Evolutionary conservation across 2,113 vertebrate species (phyloP).

Genomic region (Mohoua ochrocephala): DNA sequence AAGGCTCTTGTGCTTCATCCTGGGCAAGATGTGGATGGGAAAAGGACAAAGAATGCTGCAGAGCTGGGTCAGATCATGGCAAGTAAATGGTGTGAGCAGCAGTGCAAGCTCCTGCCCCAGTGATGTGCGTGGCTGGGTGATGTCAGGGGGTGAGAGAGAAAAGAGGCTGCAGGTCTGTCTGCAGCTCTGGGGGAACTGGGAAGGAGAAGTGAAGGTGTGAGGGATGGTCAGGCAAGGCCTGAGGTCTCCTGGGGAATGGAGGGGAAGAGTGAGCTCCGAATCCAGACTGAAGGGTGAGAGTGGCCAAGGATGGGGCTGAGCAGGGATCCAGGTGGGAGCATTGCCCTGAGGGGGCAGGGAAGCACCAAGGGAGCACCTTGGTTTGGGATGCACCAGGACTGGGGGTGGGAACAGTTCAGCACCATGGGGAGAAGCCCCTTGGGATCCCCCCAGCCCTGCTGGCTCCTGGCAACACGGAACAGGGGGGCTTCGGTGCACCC

Average conservation of each 20-base stretch:
- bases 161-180: not conserved
- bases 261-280: fast-evolving
- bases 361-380: not conserved
- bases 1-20: not conserved
- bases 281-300: not conserved
- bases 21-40: not conserved
- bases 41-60: not conserved
- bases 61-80: fast-evolving
- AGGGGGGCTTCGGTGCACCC: fast-evolving
- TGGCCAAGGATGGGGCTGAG: not conserved
- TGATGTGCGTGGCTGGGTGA: fast-evolving
- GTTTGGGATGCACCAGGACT: not conserved
- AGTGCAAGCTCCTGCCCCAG: fast-evolving
- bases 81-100: not conserved
- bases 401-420: not conserved
- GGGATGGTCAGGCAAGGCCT: not conserved
- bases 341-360: not conserved
- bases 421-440: fast-evolving
- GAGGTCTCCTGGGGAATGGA: not conserved
- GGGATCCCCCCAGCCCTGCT: not conserved
- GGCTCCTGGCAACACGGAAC: not conserved
- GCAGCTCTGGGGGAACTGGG: not conserved
- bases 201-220: not conserved
- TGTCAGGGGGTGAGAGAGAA: not conserved
- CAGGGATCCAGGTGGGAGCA: not conserved